phyloP scores from a whole-genome alignment of 2,797 vertebrate species.

The Sebastes flavidus region DNA sequence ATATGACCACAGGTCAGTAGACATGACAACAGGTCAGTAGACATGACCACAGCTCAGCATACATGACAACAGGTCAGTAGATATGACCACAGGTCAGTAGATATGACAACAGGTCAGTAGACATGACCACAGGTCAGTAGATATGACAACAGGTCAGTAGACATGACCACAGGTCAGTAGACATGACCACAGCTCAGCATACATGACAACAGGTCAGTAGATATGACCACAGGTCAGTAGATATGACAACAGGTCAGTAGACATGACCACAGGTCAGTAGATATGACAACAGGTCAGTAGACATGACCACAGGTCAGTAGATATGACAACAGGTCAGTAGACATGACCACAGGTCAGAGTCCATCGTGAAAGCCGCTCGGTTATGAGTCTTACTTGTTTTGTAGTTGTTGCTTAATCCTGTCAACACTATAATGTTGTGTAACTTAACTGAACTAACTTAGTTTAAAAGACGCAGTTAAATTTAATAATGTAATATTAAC shows the following conservation, averaged over 20 bases:
- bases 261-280: accelerated
- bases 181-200: accelerated
- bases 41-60: no score
- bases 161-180: accelerated
- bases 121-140: accelerated
- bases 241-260: no score
- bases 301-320: no score
- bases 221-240: no score
- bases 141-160: no score
- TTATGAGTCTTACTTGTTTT: background rate
- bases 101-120: accelerated
- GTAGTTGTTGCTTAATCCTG: background rate
- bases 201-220: background rate
- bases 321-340: no score
- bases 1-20: no score
- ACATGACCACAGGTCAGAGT: background rate
- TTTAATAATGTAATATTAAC: background rate
- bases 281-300: background rate
- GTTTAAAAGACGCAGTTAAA: no score
- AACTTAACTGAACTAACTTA: no score
- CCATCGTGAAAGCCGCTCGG: background rate
- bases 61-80: no score
- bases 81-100: no score
- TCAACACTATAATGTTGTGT: no score
- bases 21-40: accelerated